A percentile compares a stretch with the other conserved stretches of the same genome.
phyloP scores from a whole-genome alignment of 2,113 vertebrate species.

The Hydrolagus affinis region DNA sequence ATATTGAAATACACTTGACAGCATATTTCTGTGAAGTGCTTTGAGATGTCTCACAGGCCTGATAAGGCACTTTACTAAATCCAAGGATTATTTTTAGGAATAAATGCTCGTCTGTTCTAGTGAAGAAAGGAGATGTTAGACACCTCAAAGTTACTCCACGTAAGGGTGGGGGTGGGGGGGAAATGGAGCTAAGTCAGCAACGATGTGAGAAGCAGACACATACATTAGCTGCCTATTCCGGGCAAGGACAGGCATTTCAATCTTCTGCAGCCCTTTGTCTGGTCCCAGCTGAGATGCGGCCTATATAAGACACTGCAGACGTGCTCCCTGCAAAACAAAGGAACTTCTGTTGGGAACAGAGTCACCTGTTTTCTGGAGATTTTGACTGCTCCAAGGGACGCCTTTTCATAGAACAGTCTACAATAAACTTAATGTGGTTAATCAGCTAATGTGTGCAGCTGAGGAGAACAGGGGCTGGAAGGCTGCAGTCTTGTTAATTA shows the following conservation, averaged over 20 bases:
- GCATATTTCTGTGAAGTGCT: too few relatives aligned
- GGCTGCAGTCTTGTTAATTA: slow-evolving; percentile 54
- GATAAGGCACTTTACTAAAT: too few relatives aligned
- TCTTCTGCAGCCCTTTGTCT: slow-evolving; percentile 53
- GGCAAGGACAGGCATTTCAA: slow-evolving; percentile 35
- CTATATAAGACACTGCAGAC: slow-evolving; percentile 41
- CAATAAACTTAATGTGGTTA: slow-evolving; percentile 62
- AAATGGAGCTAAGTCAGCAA: background rate
- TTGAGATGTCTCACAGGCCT: too few relatives aligned
- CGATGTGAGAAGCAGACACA: background rate
- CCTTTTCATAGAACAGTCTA: slow-evolving; percentile 74
- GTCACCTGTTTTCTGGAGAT: slow-evolving; percentile 60
- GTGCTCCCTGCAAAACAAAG: slow-evolving; percentile 65
- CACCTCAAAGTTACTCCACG: too few relatives aligned
- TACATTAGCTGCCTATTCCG: background rate
- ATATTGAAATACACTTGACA: too few relatives aligned
- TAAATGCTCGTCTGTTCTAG: too few relatives aligned
- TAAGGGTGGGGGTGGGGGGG: background rate
- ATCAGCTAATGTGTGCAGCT: slow-evolving; percentile 61
- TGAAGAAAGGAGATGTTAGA: too few relatives aligned
- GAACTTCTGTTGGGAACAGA: slow-evolving; percentile 75
- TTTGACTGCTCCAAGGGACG: slow-evolving; percentile 60
- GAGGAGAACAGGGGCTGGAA: slow-evolving; percentile 52
- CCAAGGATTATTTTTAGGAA: too few relatives aligned
- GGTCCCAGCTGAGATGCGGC: slow-evolving; percentile 43